Conservation (phyloP, 2,113 vertebrate species). For the Tapirus terrestris region DNA sequence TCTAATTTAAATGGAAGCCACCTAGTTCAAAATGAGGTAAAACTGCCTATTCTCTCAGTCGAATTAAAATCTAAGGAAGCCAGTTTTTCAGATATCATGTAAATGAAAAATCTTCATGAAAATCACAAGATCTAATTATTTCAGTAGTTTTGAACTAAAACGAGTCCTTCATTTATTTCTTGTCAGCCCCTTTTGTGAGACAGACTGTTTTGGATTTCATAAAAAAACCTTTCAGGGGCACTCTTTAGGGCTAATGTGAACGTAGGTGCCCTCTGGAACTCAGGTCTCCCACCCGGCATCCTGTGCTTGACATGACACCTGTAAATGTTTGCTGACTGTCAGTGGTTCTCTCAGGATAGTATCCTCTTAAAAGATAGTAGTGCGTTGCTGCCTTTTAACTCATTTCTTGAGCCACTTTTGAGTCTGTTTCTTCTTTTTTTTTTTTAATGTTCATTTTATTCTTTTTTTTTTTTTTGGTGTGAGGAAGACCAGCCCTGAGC, state of each 20-base stretch:
- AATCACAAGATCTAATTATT: background rate
- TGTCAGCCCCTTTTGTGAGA: background rate
- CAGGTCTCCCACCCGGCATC: background rate
- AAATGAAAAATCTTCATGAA: background rate
- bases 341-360: background rate
- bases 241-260: background rate
- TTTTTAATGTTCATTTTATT: no score
- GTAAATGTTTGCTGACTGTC: background rate
- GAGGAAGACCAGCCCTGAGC: no score
- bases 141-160: background rate
- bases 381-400: background rate
- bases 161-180: background rate
- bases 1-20: background rate
- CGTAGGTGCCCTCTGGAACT: background rate
- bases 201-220: background rate
- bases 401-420: conserved; percentile 28
- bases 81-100: background rate
- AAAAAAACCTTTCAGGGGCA: background rate
- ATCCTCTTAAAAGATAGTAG: background rate
- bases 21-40: conserved; percentile 22
- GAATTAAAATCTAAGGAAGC: conserved; percentile 10
- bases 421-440: conserved; percentile 45
- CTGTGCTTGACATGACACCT: background rate
- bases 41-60: background rate
- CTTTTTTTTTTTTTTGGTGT: no score